phyloP scores from a whole-genome alignment of 1,140 invertebrate genomes.

The Grapholita molesta region DNA sequence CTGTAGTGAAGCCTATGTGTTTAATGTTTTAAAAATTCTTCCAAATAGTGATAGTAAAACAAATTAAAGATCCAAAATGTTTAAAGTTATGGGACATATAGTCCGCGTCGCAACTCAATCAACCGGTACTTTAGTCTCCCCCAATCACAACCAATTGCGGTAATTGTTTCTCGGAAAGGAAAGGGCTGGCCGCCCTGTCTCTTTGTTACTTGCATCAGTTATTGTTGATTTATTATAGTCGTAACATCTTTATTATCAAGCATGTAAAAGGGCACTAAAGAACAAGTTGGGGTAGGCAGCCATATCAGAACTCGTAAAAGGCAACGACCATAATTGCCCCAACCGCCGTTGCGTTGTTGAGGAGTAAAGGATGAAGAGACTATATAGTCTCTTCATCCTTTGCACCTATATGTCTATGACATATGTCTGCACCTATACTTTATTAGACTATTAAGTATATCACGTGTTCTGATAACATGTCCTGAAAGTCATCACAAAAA shows the following conservation, averaged over 20 bases:
- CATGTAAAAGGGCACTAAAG: neutral
- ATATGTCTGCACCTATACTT: too few relatives aligned
- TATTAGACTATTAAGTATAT: too few relatives aligned
- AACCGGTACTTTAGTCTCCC: slow-evolving; percentile 24
- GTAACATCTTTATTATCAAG: neutral
- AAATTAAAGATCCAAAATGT: neutral
- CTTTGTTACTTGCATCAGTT: neutral
- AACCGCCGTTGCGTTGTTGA: neutral
- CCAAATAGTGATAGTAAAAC: too few relatives aligned
- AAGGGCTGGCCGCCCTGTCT: neutral
- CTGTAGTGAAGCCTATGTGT: too few relatives aligned
- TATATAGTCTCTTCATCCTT: too few relatives aligned
- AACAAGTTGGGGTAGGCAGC: neutral
- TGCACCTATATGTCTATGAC: too few relatives aligned
- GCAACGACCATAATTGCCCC: neutral
- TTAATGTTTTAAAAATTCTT: too few relatives aligned
- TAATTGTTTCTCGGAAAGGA: slow-evolving; percentile 29
- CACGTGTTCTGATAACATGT: neutral
- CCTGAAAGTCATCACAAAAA: neutral
- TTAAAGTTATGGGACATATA: neutral
- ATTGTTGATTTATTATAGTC: neutral
- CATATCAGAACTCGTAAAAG: neutral
- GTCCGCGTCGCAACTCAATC: slow-evolving; percentile 24
- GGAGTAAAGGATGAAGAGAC: too few relatives aligned
- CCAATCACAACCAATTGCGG: slow-evolving; percentile 22